Percentiles rank a stretch among this genome's conserved stretches.
Evolutionary conservation across 2,888 invertebrate species (phyloP).

Genomic region (Drosophila fulvimacula): DNA sequence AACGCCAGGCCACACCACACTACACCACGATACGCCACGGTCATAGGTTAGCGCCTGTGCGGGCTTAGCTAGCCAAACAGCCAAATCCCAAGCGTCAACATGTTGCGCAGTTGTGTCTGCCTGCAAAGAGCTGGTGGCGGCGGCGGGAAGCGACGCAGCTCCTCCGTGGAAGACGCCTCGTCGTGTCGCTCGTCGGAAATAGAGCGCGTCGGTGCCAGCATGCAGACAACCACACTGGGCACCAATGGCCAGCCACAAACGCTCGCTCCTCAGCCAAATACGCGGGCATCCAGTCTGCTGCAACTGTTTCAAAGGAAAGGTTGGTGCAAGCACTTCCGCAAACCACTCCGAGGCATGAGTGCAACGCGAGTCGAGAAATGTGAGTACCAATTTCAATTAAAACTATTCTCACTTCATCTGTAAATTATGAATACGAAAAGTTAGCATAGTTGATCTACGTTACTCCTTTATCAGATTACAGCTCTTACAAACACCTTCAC

Average conservation of each 20-base stretch:
- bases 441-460: neutral
- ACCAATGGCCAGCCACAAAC: constrained; percentile 67
- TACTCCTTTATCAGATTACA: neutral
- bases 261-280: constrained; percentile 52
- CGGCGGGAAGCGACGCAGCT: constrained; percentile 83
- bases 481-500: neutral
- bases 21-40: neutral
- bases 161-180: constrained; percentile 84
- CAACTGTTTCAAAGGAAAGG: constrained; percentile 86
- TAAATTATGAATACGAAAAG: neutral
- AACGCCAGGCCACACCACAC: neutral
- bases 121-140: constrained; percentile 80
- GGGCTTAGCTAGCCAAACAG: constrained; percentile 24
- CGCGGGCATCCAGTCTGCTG: constrained; percentile 81
- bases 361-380: constrained; percentile 92
- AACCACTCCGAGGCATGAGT: constrained; percentile 88
- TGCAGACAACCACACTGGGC: constrained; percentile 61
- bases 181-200: constrained; percentile 85
- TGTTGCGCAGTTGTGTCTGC: constrained; percentile 85
- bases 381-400: constrained; percentile 85
- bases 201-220: constrained; percentile 82
- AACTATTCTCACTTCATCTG: neutral
- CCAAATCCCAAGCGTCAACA: constrained; percentile 44
- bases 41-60: constrained; percentile 26
- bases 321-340: constrained; percentile 89